Base-by-base conservation (phyloP, 2,113 vertebrate species). In the Microcebus tavaratra region DNA sequence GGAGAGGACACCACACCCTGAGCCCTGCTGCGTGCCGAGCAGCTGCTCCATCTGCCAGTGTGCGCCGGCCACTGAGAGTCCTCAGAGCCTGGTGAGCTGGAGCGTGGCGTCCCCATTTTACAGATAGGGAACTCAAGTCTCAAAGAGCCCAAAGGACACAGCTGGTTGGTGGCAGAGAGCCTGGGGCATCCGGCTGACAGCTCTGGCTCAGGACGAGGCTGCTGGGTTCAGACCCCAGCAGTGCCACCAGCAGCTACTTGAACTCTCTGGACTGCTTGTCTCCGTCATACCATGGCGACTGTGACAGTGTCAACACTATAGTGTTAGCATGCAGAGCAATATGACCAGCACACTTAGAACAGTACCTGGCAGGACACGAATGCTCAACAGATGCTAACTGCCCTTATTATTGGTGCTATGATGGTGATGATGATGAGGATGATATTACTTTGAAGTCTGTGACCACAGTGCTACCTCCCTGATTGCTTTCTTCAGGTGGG, bases 281-380 rank as follows among this genome's bases (percentile, higher is more conserved):
- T 85, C 79, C 36, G 5, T 48, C 6, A 3, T 13, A 29, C 18
- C 36, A 31, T 42, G 55, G 57, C 25, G 17, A 61, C 1, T 36
- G 12, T n/a, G 65, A 36, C 3, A 15, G n/a, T 25, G 5, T 55
- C 20, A 2, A 1, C 0, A 8, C 59, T 55, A 10, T 1, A n/a
- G 83, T 73, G 39, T 45, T 7, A 45, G 12, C n/a, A 1, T 50
- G 36, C 73, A 57, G 48, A 27, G 59, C 18, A 15, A 34, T 1
- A 12, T 39, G 67, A 8, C 59, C 21, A 7, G 61, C 50, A 25
- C 36, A 45, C 88, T 88, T 50, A 50, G 53, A 63, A 59, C 6
- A 48, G 48, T 4, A 9, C 61, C n/a, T 90, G 55, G 36, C 8
- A 8, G 42, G 31, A 42, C 57, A 39, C 27, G n/a, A 65, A 6